Base-by-base conservation (phyloP, 2,888 invertebrate species). In the Leptogaster cylindrica region DNA sequence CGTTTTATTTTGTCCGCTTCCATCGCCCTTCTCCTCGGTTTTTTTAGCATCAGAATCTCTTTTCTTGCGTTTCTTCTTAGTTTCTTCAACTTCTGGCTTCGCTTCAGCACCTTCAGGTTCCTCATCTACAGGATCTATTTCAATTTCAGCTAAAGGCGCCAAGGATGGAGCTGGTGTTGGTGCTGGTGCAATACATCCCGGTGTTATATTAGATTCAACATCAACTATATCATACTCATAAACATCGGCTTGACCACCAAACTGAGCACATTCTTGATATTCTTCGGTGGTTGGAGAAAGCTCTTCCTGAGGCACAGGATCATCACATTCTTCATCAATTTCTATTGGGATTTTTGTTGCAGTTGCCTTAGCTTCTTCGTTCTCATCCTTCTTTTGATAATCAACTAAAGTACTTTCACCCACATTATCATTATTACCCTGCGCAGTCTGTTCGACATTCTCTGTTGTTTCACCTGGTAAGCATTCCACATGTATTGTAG, bases 131-230 rank as follows among this genome's bases (percentile, higher is more conserved):
- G 86, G 86, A 77, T 87, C 87, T 75, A 87, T 86, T 77, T 89
- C 89, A 72, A 88, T 84, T 74, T 87, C 89, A 36, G 89, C 89
- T 64, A 89, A 82, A 23, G 89, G 89, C 58, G 89, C 89, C 75
- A 86, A 80, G 2, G 84, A 79, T 10, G 78, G 79, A 51, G 76
- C 78, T 69, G 80, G 81, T 66, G 79, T 79, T 64, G 79, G 79
- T 18, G 78, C 78, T 3, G 79, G 81, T 6, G 81, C 77, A 71
- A 80, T 77, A 72, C 74, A 76, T 27, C 75, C 75, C 16, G 78
- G 78, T 1, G 73, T 66, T 61, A 75, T 70, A 4, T 64, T 66
- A n/a, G 73, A 71, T 48, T 76, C 76, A 0, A 76, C 75, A 55
- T 77, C 78, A 14, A 73, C 74, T 51, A 77, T 76, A 64, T 79